phyloP scores from a whole-genome alignment of 2,888 invertebrate genomes.

The Kryphioiulus occultus region DNA sequence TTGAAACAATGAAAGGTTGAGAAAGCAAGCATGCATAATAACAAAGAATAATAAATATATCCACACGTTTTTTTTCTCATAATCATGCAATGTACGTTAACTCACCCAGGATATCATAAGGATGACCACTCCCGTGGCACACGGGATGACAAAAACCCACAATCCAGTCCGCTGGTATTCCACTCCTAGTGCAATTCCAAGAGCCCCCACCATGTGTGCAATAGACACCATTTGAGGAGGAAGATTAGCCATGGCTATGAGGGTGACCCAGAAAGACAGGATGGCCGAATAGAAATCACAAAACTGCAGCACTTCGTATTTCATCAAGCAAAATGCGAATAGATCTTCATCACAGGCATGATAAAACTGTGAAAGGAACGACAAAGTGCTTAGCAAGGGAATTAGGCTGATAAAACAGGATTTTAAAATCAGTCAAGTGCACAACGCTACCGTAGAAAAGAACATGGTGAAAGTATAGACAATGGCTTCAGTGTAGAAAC shows the following conservation, averaged over 20 bases:
- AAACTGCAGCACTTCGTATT: slow-evolving; percentile 66
- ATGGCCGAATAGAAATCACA: slow-evolving; percentile 70
- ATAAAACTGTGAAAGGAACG: slow-evolving; percentile 61
- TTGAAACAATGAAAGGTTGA: no score
- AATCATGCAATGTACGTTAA: no score
- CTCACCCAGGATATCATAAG: slow-evolving; percentile 60
- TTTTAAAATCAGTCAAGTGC: no score
- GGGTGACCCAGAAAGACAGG: slow-evolving; percentile 70
- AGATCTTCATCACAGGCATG: slow-evolving; percentile 62
- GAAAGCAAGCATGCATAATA: no score
- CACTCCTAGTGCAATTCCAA: slow-evolving; percentile 67
- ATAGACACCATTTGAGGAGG: slow-evolving; percentile 63
- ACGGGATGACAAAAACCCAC: slow-evolving; percentile 66
- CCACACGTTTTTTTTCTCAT: no score
- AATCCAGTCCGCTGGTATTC: slow-evolving; percentile 67
- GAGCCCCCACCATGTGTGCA: slow-evolving; percentile 67
- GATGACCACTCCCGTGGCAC: slow-evolving; percentile 61
- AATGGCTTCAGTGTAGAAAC: slow-evolving; percentile 61
- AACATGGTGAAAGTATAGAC: slow-evolving; percentile 64
- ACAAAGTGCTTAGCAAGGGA: no score
- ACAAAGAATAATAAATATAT: no score
- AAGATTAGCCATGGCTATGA: slow-evolving; percentile 67
- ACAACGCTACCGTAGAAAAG: slow-evolving; percentile 63
- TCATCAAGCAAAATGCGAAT: slow-evolving; percentile 54
- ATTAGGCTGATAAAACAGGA: no score